Conservation (phyloP, 2,888 invertebrate genomes). For the Hartigia nigra region DNA sequence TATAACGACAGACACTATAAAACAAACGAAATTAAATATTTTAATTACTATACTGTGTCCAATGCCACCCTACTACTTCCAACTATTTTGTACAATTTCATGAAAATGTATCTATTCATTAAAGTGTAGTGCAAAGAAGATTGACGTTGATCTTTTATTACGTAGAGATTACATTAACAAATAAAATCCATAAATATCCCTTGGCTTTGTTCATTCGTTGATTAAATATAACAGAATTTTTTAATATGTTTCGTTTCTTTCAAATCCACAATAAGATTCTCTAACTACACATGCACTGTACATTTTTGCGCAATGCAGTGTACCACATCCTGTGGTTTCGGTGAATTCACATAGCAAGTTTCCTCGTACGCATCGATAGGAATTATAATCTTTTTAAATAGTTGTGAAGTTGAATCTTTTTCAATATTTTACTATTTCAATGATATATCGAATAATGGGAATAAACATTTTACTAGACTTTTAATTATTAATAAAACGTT, state of each 20-base stretch:
- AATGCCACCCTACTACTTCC: background rate
- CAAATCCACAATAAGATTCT: background rate
- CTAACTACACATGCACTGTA: background rate
- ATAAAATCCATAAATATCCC: background rate
- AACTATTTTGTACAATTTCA: background rate
- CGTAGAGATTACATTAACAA: background rate
- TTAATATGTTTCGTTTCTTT: background rate
- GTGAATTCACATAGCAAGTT: background rate
- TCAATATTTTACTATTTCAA: background rate
- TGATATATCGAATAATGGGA: background rate
- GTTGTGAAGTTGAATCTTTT: background rate
- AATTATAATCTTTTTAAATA: background rate
- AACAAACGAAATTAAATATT: background rate
- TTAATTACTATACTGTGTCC: background rate
- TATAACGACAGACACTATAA: background rate
- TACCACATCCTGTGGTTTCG: background rate
- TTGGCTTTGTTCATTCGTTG: background rate
- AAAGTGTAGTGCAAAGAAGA: background rate
- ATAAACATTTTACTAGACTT: background rate
- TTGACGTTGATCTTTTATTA: background rate
- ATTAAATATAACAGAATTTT: background rate
- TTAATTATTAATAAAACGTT: background rate
- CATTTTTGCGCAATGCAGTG: background rate
- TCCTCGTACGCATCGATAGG: background rate
- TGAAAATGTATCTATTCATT: background rate